These are phyloP conservation scores for Neuroscelio doddi DNA, from an alignment of 2,888 invertebrate species.

Conservation along the genomic window DNA sequence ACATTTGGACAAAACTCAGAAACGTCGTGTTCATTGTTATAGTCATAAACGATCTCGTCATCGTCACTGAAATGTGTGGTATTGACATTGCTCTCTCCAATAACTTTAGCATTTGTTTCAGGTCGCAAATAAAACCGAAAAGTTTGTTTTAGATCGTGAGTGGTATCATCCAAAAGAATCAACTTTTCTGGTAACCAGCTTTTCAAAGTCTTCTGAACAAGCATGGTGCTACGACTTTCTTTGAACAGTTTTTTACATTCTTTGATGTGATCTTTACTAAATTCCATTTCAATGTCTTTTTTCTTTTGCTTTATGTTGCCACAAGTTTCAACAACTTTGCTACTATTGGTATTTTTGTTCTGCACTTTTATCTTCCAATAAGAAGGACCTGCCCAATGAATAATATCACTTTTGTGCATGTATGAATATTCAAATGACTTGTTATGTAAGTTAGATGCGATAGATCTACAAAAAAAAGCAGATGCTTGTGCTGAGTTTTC, in stretches of 20 bases:
- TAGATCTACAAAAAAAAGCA: conserved; percentile 49
- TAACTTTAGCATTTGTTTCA: not conserved
- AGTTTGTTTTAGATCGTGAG: conserved; percentile 41
- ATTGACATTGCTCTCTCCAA: conserved; percentile 15
- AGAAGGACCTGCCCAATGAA: conserved; percentile 85
- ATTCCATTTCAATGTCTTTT: conserved; percentile 47
- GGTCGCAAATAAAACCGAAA: conserved; percentile 47
- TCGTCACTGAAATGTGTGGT: conserved; percentile 58
- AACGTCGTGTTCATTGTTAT: conserved; percentile 74
- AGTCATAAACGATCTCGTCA: conserved; percentile 73
- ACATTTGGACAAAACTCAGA: conserved; percentile 73
- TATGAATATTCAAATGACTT: conserved; percentile 59
- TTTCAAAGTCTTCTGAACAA: conserved; percentile 46
- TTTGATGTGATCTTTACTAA: conserved; percentile 22
- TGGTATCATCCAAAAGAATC: conserved; percentile 51
- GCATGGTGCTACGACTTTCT: conserved; percentile 16
- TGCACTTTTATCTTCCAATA: conserved; percentile 82
- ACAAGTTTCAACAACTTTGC: conserved; percentile 15
- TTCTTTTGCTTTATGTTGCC: conserved; percentile 33
- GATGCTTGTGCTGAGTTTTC: conserved; percentile 25
- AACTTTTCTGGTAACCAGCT: conserved; percentile 57
- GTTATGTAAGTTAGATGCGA: conserved; percentile 26
- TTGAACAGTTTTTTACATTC: conserved; percentile 6
- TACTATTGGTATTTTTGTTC: conserved; percentile 15
- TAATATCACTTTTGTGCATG: conserved; percentile 46